These are phyloP conservation scores for Denticeps clupeoides DNA, from an alignment of 2,797 vertebrate species.

Conservation along the genomic window DNA sequence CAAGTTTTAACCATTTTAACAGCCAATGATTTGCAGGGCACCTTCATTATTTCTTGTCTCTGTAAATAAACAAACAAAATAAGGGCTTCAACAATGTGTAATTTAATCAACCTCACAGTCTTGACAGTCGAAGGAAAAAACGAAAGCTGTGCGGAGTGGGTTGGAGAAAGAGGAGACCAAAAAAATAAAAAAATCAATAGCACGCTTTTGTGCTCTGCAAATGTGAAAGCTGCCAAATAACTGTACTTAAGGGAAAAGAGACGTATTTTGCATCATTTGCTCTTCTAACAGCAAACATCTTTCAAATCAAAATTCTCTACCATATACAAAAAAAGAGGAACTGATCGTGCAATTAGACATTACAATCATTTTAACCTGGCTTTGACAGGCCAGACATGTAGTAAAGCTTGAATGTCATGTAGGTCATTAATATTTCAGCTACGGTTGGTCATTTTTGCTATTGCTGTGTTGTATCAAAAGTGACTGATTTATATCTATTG, in stretches of 20 bases:
- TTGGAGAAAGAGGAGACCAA: slow-evolving; percentile 19
- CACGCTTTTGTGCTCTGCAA: slow-evolving; percentile 62
- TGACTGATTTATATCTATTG: too few species aligned
- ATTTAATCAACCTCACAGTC: slow-evolving; percentile 66
- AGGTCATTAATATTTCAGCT: too few species aligned
- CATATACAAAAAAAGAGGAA: not conserved
- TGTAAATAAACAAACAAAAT: slow-evolving; percentile 53
- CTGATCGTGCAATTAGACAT: too few species aligned
- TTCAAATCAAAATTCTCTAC: slow-evolving; percentile 22
- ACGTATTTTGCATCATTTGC: slow-evolving; percentile 61
- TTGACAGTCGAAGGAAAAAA: slow-evolving; percentile 60
- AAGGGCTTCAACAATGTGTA: slow-evolving; percentile 34
- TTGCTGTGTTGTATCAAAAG: too few species aligned
- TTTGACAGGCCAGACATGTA: too few species aligned
- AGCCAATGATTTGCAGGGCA: not conserved
- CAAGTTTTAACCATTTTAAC: not conserved
- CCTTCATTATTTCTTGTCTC: slow-evolving; percentile 41
- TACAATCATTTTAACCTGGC: too few species aligned
- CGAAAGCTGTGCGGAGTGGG: slow-evolving; percentile 41
- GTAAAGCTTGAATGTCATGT: too few species aligned
- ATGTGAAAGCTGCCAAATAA: slow-evolving; percentile 67
- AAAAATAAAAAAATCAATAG: slow-evolving; percentile 62
- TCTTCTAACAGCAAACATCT: slow-evolving; percentile 52
- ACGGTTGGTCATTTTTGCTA: too few species aligned
- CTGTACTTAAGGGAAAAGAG: slow-evolving; percentile 59